Conservation (phyloP, 2,113 vertebrate species). For the Trogon surrucura region DNA sequence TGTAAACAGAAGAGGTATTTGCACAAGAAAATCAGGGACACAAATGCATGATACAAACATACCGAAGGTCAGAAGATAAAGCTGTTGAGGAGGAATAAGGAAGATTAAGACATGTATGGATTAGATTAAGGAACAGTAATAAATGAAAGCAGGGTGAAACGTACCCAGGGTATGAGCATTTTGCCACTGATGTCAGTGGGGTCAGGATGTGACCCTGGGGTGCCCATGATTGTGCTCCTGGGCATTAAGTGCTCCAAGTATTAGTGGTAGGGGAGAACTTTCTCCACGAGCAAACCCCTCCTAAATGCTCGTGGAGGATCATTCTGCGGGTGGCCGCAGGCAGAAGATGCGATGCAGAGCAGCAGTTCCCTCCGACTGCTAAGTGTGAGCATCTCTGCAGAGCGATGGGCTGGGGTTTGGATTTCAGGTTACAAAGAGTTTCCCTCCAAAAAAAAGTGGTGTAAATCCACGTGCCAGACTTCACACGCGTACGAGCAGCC, state of each 20-base stretch:
- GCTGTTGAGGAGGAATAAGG: background rate
- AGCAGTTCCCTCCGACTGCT: background rate
- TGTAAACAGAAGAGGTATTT: background rate
- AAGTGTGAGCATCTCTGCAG: background rate
- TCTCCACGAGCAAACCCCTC: background rate
- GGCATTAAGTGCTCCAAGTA: background rate
- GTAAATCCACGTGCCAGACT: background rate
- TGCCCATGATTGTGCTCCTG: background rate
- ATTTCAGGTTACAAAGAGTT: background rate
- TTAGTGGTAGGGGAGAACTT: background rate
- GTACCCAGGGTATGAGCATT: background rate
- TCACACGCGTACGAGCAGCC: background rate
- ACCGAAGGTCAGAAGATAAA: background rate
- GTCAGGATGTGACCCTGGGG: background rate
- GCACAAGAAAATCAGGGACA: background rate
- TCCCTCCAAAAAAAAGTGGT: background rate
- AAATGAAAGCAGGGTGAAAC: background rate
- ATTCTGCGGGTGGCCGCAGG: fast-evolving
- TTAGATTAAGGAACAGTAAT: background rate
- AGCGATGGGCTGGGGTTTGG: background rate
- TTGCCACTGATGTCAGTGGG: background rate
- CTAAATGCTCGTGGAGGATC: background rate
- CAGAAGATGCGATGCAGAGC: background rate
- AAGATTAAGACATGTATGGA: background rate
- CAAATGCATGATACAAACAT: background rate